phyloP scores from a whole-genome alignment of 2,113 vertebrate species.

The Oreochromis niloticus region DNA sequence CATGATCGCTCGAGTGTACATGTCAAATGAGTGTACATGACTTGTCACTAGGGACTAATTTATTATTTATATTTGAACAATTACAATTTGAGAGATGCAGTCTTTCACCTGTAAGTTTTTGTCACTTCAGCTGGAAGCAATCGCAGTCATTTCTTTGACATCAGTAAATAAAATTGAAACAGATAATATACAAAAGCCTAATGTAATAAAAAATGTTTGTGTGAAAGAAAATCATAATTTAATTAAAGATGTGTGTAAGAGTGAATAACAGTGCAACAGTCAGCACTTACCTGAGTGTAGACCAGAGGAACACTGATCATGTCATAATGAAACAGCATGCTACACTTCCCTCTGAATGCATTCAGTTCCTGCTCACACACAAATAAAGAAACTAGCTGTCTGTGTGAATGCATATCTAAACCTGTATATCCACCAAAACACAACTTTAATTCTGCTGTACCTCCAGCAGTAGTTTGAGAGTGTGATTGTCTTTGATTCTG shows the following conservation, averaged over 20 bases:
- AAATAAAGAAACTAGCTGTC: neutral
- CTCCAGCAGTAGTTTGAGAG: conserved; percentile 87
- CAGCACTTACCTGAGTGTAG: conserved; percentile 82
- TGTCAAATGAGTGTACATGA: neutral
- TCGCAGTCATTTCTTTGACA: neutral
- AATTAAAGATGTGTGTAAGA: neutral
- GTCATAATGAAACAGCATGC: conserved; percentile 90
- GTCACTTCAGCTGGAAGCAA: neutral
- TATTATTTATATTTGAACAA: neutral
- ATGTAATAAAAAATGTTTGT: neutral
- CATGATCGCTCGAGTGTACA: no score
- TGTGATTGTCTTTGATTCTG: conserved; percentile 81
- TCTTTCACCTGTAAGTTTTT: neutral
- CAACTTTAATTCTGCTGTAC: conserved; percentile 43
- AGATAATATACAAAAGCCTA: neutral
- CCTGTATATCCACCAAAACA: neutral
- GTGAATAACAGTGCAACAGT: accelerated
- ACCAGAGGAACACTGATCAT: conserved; percentile 90
- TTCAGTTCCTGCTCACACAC: conserved; percentile 78
- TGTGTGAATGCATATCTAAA: neutral
- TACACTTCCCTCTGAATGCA: conserved; percentile 81
- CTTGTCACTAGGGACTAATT: neutral
- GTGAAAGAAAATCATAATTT: neutral
- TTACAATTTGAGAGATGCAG: neutral
- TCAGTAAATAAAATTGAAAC: neutral